Percentiles rank a stretch among this genome's conserved stretches.
Conservation (phyloP, 2,113 vertebrate genomes). For the Myodes glareolus region DNA sequence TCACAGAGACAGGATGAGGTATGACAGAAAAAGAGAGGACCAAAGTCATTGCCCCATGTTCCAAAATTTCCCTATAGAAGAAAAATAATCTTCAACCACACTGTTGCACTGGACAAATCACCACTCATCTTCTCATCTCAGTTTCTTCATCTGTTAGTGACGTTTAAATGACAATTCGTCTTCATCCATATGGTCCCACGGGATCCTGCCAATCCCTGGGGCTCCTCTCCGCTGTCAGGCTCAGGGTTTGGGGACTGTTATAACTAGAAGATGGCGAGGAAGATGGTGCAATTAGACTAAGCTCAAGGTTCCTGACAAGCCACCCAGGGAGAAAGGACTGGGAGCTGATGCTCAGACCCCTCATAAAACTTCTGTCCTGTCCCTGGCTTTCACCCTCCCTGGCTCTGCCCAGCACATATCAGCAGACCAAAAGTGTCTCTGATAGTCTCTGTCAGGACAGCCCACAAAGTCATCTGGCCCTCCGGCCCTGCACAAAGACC, state of each 20-base stretch:
- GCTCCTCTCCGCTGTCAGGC: background rate
- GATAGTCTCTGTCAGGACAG: background rate
- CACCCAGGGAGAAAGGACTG: background rate
- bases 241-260: background rate
- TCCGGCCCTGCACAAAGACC: background rate
- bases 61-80: conserved; percentile 22
- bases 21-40: background rate
- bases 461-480: background rate
- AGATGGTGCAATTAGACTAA: background rate
- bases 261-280: background rate
- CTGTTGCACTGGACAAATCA: background rate
- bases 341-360: background rate
- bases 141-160: background rate
- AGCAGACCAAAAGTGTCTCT: background rate
- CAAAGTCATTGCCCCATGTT: background rate
- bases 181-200: background rate
- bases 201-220: background rate
- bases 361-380: background rate
- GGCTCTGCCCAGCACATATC: background rate
- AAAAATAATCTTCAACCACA: background rate
- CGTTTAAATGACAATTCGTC: background rate
- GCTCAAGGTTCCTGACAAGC: background rate
- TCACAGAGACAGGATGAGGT: background rate
- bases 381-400: background rate
- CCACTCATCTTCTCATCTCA: background rate